These are phyloP conservation scores for Nemurella pictetii DNA, from an alignment of 2,888 invertebrate genomes.

Conservation along the genomic window DNA sequence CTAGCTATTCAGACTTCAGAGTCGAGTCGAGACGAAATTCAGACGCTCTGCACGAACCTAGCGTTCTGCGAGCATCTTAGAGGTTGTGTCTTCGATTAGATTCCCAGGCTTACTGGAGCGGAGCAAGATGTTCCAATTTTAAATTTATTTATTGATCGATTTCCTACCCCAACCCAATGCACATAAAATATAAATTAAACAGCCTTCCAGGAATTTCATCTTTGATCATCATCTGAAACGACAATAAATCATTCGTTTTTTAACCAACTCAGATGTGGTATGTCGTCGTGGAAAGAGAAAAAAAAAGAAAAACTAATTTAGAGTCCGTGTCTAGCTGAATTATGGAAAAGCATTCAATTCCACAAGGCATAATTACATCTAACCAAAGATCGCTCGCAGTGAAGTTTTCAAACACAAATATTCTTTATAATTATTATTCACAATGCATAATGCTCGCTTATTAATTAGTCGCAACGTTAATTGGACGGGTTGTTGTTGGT, in stretches of 20 bases:
- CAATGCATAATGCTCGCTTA: conserved; percentile 10
- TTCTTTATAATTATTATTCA: neutral
- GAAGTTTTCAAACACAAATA: neutral
- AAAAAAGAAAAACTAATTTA: neutral
- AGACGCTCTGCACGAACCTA: too few relatives aligned
- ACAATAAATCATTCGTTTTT: neutral
- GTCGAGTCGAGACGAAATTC: too few relatives aligned
- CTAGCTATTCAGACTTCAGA: too few relatives aligned
- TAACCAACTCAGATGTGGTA: neutral
- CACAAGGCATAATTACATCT: neutral
- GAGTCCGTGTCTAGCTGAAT: neutral
- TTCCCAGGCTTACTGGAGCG: neutral
- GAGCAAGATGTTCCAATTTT: neutral
- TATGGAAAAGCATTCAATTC: neutral
- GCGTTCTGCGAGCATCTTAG: too few relatives aligned
- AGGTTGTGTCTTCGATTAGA: neutral
- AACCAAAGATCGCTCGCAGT: neutral
- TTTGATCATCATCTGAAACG: neutral
- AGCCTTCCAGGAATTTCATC: neutral
- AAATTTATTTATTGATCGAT: too few relatives aligned
- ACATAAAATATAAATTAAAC: neutral
- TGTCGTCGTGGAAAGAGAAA: neutral
- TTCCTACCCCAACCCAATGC: neutral
- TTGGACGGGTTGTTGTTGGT: conserved; percentile 16
- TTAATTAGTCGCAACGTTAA: conserved; percentile 37